These are phyloP conservation scores for Diphyllodes magnificus DNA, from an alignment of 2,113 vertebrate genomes.

Conservation along the genomic window DNA sequence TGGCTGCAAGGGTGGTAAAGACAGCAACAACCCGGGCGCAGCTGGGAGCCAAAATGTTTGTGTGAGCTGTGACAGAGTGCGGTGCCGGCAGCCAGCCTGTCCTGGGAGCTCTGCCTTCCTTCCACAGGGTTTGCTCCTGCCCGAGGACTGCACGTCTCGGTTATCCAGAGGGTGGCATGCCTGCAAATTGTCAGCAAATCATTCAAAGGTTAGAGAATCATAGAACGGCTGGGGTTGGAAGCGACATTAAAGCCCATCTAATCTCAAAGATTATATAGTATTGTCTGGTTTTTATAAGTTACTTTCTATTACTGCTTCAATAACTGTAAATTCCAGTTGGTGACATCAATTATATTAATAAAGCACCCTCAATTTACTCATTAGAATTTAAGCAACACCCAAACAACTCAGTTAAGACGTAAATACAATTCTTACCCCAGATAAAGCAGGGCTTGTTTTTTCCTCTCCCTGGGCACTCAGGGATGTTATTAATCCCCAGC, in stretches of 20 bases:
- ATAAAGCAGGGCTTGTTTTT: neutral
- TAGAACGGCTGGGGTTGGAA: rapidly evolving
- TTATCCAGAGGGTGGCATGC: neutral
- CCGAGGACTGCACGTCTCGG: neutral
- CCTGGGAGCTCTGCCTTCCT: neutral
- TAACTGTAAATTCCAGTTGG: slow-evolving; percentile 1
- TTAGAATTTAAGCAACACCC: slow-evolving; percentile 10
- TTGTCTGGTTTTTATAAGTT: neutral
- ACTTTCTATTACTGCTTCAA: slow-evolving; percentile 34
- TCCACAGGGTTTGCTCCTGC: neutral
- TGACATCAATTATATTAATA: slow-evolving; percentile 32
- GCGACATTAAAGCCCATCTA: neutral
- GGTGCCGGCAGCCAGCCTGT: neutral
- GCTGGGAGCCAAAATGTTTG: neutral
- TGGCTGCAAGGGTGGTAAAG: neutral
- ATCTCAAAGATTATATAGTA: neutral
- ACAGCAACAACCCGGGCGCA: rapidly evolving
- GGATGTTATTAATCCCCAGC: neutral
- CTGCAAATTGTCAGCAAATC: neutral
- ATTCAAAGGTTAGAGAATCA: neutral
- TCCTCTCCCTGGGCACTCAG: neutral
- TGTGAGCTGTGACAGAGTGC: neutral
- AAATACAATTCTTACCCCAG: neutral
- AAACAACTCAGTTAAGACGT: neutral
- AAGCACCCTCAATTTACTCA: slow-evolving; percentile 14